phyloP scores from a whole-genome alignment of 2,888 invertebrate species.

The Dryadula phaetusa region DNA sequence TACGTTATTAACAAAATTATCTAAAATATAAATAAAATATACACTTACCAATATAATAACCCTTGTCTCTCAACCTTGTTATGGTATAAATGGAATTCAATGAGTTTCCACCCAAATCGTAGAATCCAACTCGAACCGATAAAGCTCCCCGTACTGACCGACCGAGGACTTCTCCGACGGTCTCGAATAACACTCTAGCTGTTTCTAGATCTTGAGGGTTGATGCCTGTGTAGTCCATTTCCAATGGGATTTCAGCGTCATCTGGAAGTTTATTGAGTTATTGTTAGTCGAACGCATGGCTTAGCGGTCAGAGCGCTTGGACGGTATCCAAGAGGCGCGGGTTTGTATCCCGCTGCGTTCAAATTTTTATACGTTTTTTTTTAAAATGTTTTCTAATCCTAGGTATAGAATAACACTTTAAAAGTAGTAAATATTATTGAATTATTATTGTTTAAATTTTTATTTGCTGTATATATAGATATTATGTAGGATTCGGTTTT shows the following conservation, averaged over 20 bases:
- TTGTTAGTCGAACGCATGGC: too few species aligned
- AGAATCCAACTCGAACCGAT: conserved; percentile 89
- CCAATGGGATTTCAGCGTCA: conserved; percentile 83
- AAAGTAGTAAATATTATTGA: too few species aligned
- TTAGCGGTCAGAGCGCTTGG: too few species aligned
- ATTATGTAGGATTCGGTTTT: too few species aligned
- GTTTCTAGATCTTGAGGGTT: conserved; percentile 82
- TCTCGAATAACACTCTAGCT: conserved; percentile 89
- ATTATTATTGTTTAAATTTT: too few species aligned
- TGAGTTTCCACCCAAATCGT: conserved; percentile 93
- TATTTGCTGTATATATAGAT: too few species aligned
- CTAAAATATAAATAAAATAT: not conserved
- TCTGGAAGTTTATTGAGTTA: conserved; percentile 54
- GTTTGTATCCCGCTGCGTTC: too few species aligned
- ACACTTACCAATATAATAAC: conserved; percentile 88
- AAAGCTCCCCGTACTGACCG: conserved; percentile 85
- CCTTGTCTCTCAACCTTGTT: conserved; percentile 89
- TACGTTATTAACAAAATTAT: too few species aligned
- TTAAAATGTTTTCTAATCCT: too few species aligned
- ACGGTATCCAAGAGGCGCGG: too few species aligned
- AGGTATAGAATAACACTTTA: too few species aligned
- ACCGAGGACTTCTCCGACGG: conserved; percentile 89
- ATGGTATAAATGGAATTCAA: conserved; percentile 94
- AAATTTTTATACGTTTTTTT: too few species aligned
- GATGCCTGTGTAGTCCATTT: conserved; percentile 88